Evolutionary conservation across 2,888 invertebrate genomes (phyloP).

Genomic region (Lissonota sp.): DNA sequence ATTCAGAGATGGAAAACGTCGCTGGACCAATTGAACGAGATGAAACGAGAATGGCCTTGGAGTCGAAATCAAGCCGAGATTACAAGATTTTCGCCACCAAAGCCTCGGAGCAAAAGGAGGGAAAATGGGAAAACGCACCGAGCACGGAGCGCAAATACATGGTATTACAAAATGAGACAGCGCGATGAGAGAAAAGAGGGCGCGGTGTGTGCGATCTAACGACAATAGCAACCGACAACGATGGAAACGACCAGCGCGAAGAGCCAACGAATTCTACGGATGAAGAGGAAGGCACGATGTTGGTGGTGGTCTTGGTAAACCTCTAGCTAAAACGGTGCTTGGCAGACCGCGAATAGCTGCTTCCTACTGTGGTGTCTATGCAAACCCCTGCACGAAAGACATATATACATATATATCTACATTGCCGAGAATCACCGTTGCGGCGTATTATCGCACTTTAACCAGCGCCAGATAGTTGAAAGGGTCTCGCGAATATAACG

Average conservation of each 20-base stretch:
- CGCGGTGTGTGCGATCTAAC: too few species aligned
- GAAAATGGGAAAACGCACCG: too few species aligned
- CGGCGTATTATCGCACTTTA: constrained; percentile 75
- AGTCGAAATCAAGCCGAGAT: too few species aligned
- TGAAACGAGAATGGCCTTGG: too few species aligned
- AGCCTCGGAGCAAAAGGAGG: too few species aligned
- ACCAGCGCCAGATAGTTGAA: constrained; percentile 60
- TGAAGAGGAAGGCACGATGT: constrained; percentile 1
- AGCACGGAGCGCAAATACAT: too few species aligned
- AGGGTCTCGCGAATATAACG: constrained; percentile 36
- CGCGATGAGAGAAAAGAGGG: too few species aligned
- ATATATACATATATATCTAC: constrained; percentile 59
- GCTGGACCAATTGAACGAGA: too few species aligned
- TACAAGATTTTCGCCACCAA: too few species aligned
- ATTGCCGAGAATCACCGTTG: constrained; percentile 69
- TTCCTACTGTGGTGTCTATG: constrained; percentile 70
- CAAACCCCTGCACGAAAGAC: constrained; percentile 72
- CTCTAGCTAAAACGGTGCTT: constrained; percentile 69
- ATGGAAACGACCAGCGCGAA: constrained; percentile 26
- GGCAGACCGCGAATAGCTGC: constrained; percentile 75
- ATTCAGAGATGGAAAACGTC: too few species aligned
- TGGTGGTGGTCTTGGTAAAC: constrained; percentile 46
- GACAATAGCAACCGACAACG: background rate
- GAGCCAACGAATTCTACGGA: constrained; percentile 22
- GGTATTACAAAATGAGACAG: too few species aligned